Evolutionary conservation across 1,140 invertebrate genomes (phyloP).

Genomic region (Capitella teleta): DNA sequence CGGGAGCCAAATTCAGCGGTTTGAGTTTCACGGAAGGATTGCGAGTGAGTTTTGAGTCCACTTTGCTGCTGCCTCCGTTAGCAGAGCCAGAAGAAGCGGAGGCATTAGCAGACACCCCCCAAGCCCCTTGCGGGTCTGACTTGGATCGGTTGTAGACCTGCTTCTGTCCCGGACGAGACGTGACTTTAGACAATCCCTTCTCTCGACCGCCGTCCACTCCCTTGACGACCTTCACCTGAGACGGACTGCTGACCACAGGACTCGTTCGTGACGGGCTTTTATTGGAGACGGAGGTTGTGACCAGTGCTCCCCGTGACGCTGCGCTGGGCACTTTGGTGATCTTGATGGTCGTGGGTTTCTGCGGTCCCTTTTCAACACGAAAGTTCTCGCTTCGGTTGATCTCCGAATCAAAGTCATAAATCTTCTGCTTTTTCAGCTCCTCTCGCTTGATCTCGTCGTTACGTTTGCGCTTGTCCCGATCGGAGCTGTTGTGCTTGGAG

Average conservation of each 20-base stretch:
- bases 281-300: background rate
- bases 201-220: background rate
- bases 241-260: background rate
- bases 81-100: too few relatives aligned
- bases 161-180: background rate
- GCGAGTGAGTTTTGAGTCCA: conserved; percentile 32
- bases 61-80: conserved; percentile 15
- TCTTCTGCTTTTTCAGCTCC: conserved; percentile 9
- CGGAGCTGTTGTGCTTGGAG: conserved; percentile 1
- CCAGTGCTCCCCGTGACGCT: background rate
- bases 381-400: background rate
- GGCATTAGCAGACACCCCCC: too few relatives aligned
- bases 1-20: conserved; percentile 26
- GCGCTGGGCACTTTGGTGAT: conserved; percentile 8
- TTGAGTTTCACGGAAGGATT: conserved; percentile 37
- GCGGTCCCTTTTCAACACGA: background rate
- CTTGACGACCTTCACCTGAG: background rate
- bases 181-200: background rate
- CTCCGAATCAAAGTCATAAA: conserved; percentile 13
- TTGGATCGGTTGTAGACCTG: background rate
- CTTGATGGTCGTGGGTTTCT: conserved; percentile 7
- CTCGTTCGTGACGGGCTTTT: background rate
- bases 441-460: conserved; percentile 1
- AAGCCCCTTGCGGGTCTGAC: background rate
- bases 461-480: background rate